Evolutionary conservation across 2,888 invertebrate genomes (phyloP), one percentile per base, ranked within the genome.

Genomic region (Hedychridium roseum): DNA sequence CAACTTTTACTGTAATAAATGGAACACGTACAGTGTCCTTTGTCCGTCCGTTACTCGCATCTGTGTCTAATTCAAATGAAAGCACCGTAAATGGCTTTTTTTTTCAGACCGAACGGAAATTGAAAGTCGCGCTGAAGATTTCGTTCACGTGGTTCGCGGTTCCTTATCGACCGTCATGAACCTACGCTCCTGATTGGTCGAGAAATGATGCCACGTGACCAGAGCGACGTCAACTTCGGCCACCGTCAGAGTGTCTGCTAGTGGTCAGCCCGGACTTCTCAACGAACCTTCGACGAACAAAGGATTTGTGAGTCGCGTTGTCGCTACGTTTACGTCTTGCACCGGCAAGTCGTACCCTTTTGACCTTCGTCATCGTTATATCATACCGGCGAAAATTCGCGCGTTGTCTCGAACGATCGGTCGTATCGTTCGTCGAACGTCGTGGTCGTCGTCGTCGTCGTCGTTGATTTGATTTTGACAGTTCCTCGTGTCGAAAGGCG

Each of bases 181-280:
- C 34, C 46, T 32, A 17, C 15, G 3, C 11, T 38, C 17, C n/a
- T 17, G 52, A 68, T 68, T 69, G 68, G 69, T 15, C 30, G 35
- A 9, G 7, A 11, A 1, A n/a, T 7, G 9, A 6, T 5, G 12
- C n/a, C 70, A 68, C 70, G 72, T 66, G 69, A 58, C 37, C 32
- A 1, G 9, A 31, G 31, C 40, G 55, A 66, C 55, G 56, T 59
- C 65, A 61, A 43, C 44, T 49, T 21, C 18, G 40, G 44, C 39
- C 23, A 48, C 53, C 43, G 57, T 58, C 21, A 14, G 39, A 41
- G n/a, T 50, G 54, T 54, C 70, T 66, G 70, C 70, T 70, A 36
- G 45, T 46, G 34, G 35, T 49, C 50, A 45, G 44, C 32, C 2
- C 37, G 32, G 42, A 59, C 39, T 51, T 49, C 50, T 37, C 43